phyloP scores from a whole-genome alignment of 2,113 vertebrate species.

The Leptocoma aspasia region DNA sequence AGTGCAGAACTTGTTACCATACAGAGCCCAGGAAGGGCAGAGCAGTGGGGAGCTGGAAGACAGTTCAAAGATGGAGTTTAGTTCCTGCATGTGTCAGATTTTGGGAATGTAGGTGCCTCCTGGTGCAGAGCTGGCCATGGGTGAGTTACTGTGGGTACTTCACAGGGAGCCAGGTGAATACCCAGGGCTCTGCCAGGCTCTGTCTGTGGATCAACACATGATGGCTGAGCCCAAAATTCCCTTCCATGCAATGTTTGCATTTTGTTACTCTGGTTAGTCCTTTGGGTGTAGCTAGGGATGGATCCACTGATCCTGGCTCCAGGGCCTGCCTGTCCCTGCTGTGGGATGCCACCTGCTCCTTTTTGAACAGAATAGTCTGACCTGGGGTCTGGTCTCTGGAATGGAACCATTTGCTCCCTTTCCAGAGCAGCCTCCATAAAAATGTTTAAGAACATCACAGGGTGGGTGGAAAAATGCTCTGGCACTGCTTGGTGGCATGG shows the following conservation, averaged over 20 bases:
- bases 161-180: fast-evolving
- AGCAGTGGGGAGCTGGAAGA: neutral
- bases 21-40: neutral
- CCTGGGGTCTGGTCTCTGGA: neutral
- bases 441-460: neutral
- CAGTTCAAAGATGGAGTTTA: neutral
- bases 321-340: neutral
- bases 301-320: neutral
- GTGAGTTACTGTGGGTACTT: fast-evolving
- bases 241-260: neutral
- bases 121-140: neutral
- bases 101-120: neutral
- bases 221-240: neutral
- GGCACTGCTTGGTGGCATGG: neutral
- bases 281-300: neutral
- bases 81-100: neutral
- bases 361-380: neutral
- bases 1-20: neutral
- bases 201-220: fast-evolving
- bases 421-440: neutral
- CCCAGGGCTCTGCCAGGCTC: neutral
- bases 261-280: neutral
- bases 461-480: neutral
- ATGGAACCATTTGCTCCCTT: neutral
- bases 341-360: neutral